Evolutionary conservation across 2,888 invertebrate species (phyloP).

Genomic region (Erebia ligea): DNA sequence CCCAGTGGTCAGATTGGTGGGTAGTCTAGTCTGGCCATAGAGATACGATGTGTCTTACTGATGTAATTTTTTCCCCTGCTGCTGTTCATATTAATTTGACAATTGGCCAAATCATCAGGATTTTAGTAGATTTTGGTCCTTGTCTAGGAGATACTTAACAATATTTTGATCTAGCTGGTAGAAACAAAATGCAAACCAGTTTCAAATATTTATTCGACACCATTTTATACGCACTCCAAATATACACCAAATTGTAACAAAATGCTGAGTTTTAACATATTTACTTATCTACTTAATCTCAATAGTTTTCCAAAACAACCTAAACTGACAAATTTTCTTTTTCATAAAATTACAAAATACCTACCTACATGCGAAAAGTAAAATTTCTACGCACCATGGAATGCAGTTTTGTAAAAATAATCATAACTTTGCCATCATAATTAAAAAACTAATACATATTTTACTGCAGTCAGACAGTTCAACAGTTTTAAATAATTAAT

Average conservation of each 20-base stretch:
- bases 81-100: no score
- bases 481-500: no score
- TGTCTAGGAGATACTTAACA: neutral
- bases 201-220: conserved; percentile 73
- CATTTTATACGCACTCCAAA: conserved; percentile 77
- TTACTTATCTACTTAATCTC: neutral
- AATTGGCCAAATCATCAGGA: no score
- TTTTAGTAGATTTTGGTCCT: no score
- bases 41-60: no score
- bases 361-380: neutral
- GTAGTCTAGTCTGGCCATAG: no score
- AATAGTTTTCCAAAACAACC: neutral
- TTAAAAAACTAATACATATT: no score
- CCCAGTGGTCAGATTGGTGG: no score
- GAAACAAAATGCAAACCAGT: conserved; percentile 34
- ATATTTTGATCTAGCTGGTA: neutral
- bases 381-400: neutral
- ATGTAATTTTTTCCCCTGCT: no score
- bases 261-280: conserved; percentile 57
- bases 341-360: neutral
- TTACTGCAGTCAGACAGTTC: no score
- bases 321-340: neutral
- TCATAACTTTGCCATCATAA: no score
- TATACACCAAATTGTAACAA: conserved; percentile 81
- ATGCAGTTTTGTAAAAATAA: neutral